These are phyloP conservation scores for Pardosa pseudoannulata DNA, from an alignment of 2,888 invertebrate genomes.

Conservation along the genomic window DNA sequence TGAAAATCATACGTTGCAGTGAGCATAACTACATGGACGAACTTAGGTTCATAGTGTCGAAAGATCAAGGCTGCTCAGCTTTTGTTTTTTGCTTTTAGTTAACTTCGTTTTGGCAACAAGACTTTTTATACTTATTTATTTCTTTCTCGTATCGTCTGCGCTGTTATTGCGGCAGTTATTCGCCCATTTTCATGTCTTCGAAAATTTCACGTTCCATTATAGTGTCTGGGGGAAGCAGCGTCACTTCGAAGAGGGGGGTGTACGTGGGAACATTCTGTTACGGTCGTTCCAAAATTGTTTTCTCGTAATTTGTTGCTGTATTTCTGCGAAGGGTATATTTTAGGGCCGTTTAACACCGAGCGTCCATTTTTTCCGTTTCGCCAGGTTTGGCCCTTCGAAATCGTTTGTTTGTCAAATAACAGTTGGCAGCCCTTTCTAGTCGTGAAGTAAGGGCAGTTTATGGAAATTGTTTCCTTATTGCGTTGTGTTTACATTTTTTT, in stretches of 20 bases:
- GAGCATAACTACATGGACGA: not conserved
- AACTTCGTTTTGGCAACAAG: not conserved
- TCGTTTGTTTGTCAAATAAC: no score
- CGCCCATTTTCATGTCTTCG: conserved; percentile 1
- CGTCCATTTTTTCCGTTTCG: not conserved
- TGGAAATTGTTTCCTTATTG: no score
- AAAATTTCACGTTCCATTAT: not conserved
- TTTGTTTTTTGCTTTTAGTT: no score
- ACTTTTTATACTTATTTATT: no score
- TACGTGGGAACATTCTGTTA: not conserved
- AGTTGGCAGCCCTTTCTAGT: no score
- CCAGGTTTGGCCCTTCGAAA: no score
- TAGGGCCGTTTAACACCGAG: not conserved
- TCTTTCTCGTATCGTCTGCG: not conserved
- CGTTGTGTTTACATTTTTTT: no score
- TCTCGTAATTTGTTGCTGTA: not conserved
- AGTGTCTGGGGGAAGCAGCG: not conserved
- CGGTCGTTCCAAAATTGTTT: not conserved
- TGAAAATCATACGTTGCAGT: conserved; percentile 12
- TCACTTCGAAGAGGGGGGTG: not conserved
- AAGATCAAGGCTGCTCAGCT: not conserved
- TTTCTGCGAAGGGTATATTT: not conserved
- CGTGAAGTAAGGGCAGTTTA: no score
- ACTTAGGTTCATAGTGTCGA: not conserved
- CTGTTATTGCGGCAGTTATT: conserved; percentile 6